Evolutionary conservation across 2,888 invertebrate genomes (phyloP).

Genomic region (Mactromeris polynyma): DNA sequence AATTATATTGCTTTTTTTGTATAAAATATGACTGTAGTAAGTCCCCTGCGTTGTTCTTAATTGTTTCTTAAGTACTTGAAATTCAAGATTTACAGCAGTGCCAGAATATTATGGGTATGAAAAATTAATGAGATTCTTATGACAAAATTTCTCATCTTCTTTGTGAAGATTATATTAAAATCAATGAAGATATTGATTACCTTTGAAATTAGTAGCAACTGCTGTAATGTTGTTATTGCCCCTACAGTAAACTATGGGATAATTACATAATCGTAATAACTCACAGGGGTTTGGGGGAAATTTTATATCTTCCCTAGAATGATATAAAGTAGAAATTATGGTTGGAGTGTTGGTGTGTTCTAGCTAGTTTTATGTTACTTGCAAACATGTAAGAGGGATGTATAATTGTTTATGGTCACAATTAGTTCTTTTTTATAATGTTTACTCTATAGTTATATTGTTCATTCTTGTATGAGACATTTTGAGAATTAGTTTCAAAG

Average conservation of each 20-base stretch:
- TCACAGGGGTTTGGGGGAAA: not conserved
- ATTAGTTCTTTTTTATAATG: not conserved
- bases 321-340: not conserved
- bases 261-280: slow-evolving; percentile 5
- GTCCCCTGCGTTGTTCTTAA: slow-evolving; percentile 7
- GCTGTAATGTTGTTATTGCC: not conserved
- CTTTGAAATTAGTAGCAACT: slow-evolving; percentile 13
- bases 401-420: no score
- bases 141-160: not conserved
- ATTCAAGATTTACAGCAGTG: not conserved
- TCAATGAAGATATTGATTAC: slow-evolving; percentile 22
- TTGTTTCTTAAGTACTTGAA: not conserved
- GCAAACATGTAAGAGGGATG: not conserved
- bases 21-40: not conserved
- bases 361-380: not conserved
- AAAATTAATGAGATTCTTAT: slow-evolving; percentile 14
- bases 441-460: not conserved
- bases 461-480: no score
- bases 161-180: not conserved
- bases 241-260: not conserved
- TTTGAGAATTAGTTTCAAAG: no score
- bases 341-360: not conserved
- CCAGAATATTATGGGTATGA: not conserved
- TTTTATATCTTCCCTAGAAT: not conserved
- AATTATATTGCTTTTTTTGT: not conserved